Evolutionary conservation across 2,888 invertebrate genomes (phyloP).

Genomic region (Euclidia mi): DNA sequence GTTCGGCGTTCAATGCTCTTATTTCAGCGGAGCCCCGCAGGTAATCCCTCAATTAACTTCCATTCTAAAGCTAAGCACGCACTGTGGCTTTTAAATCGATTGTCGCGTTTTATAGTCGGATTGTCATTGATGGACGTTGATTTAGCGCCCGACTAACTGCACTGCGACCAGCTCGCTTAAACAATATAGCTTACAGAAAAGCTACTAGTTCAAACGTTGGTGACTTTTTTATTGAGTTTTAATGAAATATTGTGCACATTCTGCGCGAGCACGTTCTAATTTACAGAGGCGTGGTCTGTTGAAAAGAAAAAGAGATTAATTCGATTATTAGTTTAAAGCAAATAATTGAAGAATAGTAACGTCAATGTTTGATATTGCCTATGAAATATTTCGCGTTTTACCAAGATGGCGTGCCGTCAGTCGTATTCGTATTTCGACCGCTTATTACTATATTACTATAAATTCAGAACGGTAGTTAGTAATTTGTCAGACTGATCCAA

Average conservation of each 20-base stretch:
- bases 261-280: conserved; percentile 18
- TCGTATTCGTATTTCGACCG: too few relatives aligned
- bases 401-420: too few relatives aligned
- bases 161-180: conserved; percentile 28
- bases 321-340: background rate
- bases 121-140: conserved; percentile 53
- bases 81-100: conserved; percentile 58
- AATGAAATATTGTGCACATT: conserved; percentile 17
- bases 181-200: conserved; percentile 44
- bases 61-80: conserved; percentile 56
- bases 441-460: too few relatives aligned
- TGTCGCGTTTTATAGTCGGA: conserved; percentile 53
- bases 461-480: too few relatives aligned
- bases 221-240: conserved; percentile 28
- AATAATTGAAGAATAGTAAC: too few relatives aligned
- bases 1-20: conserved; percentile 38
- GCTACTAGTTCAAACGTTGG: conserved; percentile 23
- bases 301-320: conserved; percentile 6
- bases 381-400: too few relatives aligned
- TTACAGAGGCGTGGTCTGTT: conserved; percentile 16
- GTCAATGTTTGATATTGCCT: too few relatives aligned
- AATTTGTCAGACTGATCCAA: too few relatives aligned
- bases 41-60: conserved; percentile 60
- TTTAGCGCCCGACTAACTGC: conserved; percentile 55
- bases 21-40: conserved; percentile 41